Conservation (phyloP, 2,797 vertebrate genomes). For the Silurus aristotelis region DNA sequence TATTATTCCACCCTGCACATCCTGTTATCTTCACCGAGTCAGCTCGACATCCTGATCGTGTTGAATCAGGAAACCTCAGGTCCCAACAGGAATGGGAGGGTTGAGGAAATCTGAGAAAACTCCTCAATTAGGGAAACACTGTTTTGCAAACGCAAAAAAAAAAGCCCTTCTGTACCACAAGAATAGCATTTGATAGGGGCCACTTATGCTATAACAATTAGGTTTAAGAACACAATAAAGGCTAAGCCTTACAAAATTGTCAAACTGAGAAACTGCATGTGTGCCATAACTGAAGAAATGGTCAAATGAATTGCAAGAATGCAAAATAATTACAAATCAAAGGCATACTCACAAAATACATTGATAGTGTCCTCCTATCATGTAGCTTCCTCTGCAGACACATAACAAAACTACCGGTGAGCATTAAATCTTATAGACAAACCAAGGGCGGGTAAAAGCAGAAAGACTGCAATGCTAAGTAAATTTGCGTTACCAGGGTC, state of each 20-base stretch:
- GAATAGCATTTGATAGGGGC: not conserved
- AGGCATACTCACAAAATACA: constrained; percentile 95
- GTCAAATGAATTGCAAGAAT: not conserved
- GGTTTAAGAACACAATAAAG: not conserved
- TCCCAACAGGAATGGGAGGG: constrained; percentile 57
- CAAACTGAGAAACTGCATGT: not conserved
- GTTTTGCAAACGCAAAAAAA: constrained; percentile 35
- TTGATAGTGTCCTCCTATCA: constrained; percentile 90
- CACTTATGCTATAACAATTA: not conserved
- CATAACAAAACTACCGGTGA: constrained; percentile 40
- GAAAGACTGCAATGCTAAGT: not conserved
- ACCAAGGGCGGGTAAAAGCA: constrained; percentile 18
- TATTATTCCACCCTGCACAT: constrained; percentile 51
- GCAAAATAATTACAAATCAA: constrained; percentile 20
- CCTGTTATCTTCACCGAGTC: constrained; percentile 59
- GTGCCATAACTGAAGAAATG: not conserved
- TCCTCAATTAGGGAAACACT: constrained; percentile 43
- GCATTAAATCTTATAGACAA: not conserved
- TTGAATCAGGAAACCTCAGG: constrained; percentile 54
- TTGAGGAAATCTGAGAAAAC: constrained; percentile 46
- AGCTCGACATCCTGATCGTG: constrained; percentile 51
- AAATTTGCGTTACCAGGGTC: constrained; percentile 80
- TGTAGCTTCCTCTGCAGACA: constrained; percentile 87
- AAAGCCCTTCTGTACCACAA: not conserved
- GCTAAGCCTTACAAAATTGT: not conserved